A percentile compares a stretch with the other conserved stretches of the same genome.
phyloP scores from a whole-genome alignment of 2,113 vertebrate species.

The Tupaia chinensis region DNA sequence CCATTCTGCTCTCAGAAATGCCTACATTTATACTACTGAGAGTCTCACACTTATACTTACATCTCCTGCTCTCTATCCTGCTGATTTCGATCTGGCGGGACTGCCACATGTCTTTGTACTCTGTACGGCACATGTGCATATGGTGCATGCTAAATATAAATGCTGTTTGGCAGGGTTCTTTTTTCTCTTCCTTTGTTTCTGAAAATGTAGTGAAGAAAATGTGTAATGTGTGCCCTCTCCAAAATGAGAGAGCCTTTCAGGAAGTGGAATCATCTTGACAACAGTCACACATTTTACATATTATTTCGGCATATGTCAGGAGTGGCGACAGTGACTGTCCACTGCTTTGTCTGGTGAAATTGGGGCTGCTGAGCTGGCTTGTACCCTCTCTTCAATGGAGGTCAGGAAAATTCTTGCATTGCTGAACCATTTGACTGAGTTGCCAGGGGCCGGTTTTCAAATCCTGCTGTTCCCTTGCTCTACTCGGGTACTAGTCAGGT shows the following conservation, averaged over 20 bases:
- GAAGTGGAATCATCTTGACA: slow-evolving; percentile 68
- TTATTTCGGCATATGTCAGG: background rate
- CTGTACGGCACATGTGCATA: slow-evolving; percentile 71
- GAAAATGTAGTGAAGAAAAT: slow-evolving; percentile 73
- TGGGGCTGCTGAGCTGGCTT: background rate
- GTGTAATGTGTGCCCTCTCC: slow-evolving; percentile 71
- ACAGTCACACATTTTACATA: slow-evolving; percentile 51
- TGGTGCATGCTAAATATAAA: slow-evolving; percentile 76
- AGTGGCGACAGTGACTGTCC: background rate
- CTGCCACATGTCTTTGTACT: slow-evolving; percentile 73
- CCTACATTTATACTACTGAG: slow-evolving; percentile 73
- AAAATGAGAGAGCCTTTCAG: slow-evolving; percentile 72
- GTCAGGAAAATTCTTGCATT: background rate
- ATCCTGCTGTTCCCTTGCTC: background rate
- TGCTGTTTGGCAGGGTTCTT: slow-evolving; percentile 65
- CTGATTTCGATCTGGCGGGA: slow-evolving; percentile 78
- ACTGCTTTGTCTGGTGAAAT: background rate
- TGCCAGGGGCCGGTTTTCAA: background rate
- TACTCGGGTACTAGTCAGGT: background rate
- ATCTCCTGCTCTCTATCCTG: slow-evolving; percentile 75
- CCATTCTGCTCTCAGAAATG: slow-evolving; percentile 76
- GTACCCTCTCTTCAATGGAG: background rate
- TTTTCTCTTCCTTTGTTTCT: slow-evolving; percentile 80
- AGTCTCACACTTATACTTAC: slow-evolving; percentile 70
- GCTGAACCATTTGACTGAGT: background rate